Evolutionary conservation across 2,888 invertebrate species (phyloP).

Genomic region (Cataglyphis rosenhaueri): DNA sequence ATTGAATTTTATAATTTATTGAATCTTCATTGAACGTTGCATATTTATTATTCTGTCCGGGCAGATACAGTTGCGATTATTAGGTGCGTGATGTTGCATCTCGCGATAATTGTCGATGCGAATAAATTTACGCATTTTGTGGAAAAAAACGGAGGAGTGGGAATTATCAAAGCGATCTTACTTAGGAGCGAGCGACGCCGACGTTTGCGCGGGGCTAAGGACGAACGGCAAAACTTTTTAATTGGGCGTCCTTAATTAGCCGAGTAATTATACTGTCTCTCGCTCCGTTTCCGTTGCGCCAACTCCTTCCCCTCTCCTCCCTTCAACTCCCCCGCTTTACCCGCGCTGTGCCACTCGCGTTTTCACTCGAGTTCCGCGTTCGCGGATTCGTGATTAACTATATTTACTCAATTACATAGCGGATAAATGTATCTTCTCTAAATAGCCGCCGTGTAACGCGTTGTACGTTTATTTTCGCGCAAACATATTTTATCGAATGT

Average conservation of each 20-base stretch:
- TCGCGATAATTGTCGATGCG: constrained; percentile 33
- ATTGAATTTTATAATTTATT: not conserved
- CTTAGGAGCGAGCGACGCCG: constrained; percentile 58
- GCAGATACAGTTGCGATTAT: constrained; percentile 12
- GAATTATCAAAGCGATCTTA: constrained; percentile 71
- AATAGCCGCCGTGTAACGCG: constrained; percentile 15
- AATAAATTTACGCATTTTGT: constrained; percentile 47
- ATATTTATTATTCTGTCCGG: not conserved
- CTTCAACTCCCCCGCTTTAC: constrained; percentile 38
- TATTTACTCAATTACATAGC: constrained; percentile 67
- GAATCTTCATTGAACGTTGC: not conserved
- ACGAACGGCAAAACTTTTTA: constrained; percentile 83
- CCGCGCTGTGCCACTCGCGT: constrained; percentile 79
- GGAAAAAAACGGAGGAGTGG: constrained; percentile 19
- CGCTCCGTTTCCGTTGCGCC: constrained; percentile 74
- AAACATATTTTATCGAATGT: not conserved
- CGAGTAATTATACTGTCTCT: constrained; percentile 84
- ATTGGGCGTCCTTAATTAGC: constrained; percentile 85
- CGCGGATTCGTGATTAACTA: constrained; percentile 67
- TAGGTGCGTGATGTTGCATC: constrained; percentile 19
- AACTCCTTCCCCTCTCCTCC: constrained; percentile 48
- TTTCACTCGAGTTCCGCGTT: constrained; percentile 64
- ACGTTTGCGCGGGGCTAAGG: constrained; percentile 70
- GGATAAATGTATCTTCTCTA: constrained; percentile 52
- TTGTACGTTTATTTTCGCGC: constrained; percentile 26